These are phyloP conservation scores for Proterorhinus semilunaris DNA, from an alignment of 2,113 vertebrate genomes.

Conservation along the genomic window DNA sequence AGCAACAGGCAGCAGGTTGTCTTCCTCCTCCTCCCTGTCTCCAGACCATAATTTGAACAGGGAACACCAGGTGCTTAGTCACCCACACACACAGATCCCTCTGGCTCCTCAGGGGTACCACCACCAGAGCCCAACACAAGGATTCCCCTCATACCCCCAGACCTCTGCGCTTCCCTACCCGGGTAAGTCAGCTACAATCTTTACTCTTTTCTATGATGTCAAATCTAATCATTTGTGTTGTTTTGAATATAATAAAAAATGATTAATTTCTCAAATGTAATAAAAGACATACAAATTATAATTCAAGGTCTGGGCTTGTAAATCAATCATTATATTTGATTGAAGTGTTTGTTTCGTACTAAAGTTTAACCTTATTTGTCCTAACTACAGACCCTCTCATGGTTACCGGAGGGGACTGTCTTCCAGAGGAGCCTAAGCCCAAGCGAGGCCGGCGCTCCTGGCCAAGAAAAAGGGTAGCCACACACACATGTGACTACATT, in stretches of 20 bases:
- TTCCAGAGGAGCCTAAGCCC: conserved; percentile 90
- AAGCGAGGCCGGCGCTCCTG: conserved; percentile 95
- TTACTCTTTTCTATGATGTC: too few relatives aligned
- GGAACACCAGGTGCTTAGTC: conserved; percentile 80
- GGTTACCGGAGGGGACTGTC: conserved; percentile 79
- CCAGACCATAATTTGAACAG: conserved; percentile 83
- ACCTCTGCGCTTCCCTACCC: conserved; percentile 82
- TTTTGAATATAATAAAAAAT: neutral
- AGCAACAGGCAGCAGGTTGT: conserved; percentile 78
- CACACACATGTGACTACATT: conserved; percentile 93
- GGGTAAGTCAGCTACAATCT: conserved; percentile 79
- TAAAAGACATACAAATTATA: too few relatives aligned
- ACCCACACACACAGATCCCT: conserved; percentile 77
- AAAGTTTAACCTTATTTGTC: conserved; percentile 54
- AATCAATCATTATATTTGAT: neutral
- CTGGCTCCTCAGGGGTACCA: conserved; percentile 83
- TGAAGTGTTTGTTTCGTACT: neutral
- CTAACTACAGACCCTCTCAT: conserved; percentile 81
- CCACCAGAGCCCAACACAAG: conserved; percentile 64
- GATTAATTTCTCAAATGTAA: too few relatives aligned
- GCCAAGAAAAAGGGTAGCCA: conserved; percentile 94
- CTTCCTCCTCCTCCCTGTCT: conserved; percentile 82
- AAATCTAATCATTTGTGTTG: too few relatives aligned
- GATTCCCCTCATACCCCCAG: conserved; percentile 84
- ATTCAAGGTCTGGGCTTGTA: too few relatives aligned